These are phyloP conservation scores for Oscheius sp. DNA, from an alignment of 2,888 invertebrate species.

Conservation along the genomic window DNA sequence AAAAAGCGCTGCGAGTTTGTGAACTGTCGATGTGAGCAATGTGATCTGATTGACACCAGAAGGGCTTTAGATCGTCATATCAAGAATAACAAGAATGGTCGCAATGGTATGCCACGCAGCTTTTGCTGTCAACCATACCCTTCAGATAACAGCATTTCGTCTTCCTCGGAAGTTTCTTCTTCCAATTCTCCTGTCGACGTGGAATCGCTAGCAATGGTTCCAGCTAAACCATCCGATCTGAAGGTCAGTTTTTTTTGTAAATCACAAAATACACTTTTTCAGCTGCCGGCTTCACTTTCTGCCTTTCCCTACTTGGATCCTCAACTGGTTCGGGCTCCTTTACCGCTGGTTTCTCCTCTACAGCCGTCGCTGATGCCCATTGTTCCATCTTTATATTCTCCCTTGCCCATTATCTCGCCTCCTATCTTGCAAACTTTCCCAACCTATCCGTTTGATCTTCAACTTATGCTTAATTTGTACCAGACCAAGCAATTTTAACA, in stretches of 20 bases:
- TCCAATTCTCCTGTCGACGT: conserved; percentile 17
- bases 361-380: conserved; percentile 10
- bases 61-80: conserved; percentile 68
- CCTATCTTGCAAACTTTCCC: neutral
- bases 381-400: conserved; percentile 17
- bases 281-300: neutral
- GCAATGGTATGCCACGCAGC: neutral
- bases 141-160: conserved; percentile 11
- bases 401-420: conserved; percentile 18
- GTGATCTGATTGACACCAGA: conserved; percentile 68
- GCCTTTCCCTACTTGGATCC: conserved; percentile 7
- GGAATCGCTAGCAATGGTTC: neutral
- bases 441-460: conserved; percentile 21
- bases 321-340: neutral
- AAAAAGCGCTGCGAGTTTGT: conserved; percentile 66
- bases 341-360: neutral
- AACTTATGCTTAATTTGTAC: conserved; percentile 24
- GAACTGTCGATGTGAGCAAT: conserved; percentile 65
- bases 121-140: neutral
- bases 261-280: neutral
- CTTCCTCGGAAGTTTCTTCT: conserved; percentile 34
- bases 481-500: conserved; percentile 9
- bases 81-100: conserved; percentile 48
- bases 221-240: neutral
- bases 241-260: neutral